Percentiles rank a stretch among this genome's conserved stretches.
Conservation (phyloP, 2,888 invertebrate genomes). For the Bembecia ichneumoniformis region DNA sequence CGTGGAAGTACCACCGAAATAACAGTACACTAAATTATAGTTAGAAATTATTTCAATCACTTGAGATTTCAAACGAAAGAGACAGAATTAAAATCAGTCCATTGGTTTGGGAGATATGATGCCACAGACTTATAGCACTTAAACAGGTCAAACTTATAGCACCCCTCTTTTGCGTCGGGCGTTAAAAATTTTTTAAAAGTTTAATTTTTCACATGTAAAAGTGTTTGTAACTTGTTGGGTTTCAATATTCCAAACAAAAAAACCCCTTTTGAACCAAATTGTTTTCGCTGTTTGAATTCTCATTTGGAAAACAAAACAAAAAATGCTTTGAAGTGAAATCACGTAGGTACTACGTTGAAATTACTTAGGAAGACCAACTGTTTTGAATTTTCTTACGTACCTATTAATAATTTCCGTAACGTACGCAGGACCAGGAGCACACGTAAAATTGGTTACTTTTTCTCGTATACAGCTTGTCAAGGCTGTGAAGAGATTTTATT, state of each 20-base stretch:
- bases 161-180: too few relatives aligned
- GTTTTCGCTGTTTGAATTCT: conserved; percentile 40
- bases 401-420: conserved; percentile 56
- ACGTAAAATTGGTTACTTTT: conserved; percentile 38
- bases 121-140: too few relatives aligned
- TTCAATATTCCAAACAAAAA: conserved; percentile 27
- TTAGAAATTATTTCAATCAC: too few relatives aligned
- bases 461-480: conserved; percentile 48
- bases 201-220: too few relatives aligned
- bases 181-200: too few relatives aligned
- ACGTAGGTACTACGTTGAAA: conserved; percentile 49
- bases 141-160: too few relatives aligned
- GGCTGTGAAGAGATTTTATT: conserved; percentile 51
- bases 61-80: too few relatives aligned
- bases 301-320: conserved; percentile 32
- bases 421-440: conserved; percentile 38
- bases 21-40: too few relatives aligned
- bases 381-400: conserved; percentile 52
- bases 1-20: too few relatives aligned
- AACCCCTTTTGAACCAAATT: conserved; percentile 35
- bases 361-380: conserved; percentile 46
- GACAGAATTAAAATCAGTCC: too few relatives aligned
- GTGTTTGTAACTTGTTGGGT: conserved; percentile 1
- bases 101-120: too few relatives aligned
- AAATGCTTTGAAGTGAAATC: conserved; percentile 50